Conservation (phyloP, 2,888 invertebrate species). For the Aricia artaxerxes region DNA sequence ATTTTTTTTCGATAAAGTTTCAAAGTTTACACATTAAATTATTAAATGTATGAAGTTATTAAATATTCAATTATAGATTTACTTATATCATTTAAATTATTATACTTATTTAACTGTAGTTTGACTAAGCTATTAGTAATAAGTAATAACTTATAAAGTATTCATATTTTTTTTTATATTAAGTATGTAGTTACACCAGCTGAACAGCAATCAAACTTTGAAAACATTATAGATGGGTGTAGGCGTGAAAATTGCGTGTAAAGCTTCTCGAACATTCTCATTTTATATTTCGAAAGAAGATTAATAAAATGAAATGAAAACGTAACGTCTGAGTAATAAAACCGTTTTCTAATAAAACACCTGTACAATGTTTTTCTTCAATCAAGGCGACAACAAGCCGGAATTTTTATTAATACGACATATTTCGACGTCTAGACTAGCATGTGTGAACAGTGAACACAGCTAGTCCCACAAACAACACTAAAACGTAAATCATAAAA, state of each 20-base stretch:
- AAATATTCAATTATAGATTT: too few species aligned
- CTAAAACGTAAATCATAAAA: slow-evolving; percentile 72
- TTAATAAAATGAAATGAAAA: slow-evolving; percentile 11
- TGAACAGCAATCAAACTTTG: not conserved
- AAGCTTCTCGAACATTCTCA: not conserved
- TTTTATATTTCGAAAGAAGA: slow-evolving; percentile 6
- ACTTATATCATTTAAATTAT: too few species aligned
- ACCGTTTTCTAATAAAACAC: slow-evolving; percentile 25
- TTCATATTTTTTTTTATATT: not conserved
- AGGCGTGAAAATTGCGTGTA: not conserved
- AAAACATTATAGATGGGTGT: not conserved
- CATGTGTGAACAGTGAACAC: slow-evolving; percentile 70
- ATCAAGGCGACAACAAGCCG: slow-evolving; percentile 24
- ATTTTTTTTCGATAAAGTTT: not conserved
- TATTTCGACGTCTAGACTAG: slow-evolving; percentile 71
- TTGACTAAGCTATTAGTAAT: not conserved
- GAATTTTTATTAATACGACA: slow-evolving; percentile 56
- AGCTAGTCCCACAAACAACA: slow-evolving; percentile 76
- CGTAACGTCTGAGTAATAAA: slow-evolving; percentile 17
- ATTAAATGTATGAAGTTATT: too few species aligned
- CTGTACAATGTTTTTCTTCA: slow-evolving; percentile 18
- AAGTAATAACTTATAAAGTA: not conserved
- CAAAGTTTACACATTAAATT: too few species aligned
- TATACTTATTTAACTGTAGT: too few species aligned
- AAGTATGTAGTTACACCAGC: not conserved